Evolutionary conservation across 2,797 vertebrate genomes (phyloP), one percentile per base, ranked within the genome.

Genomic region (Cichlasoma orientale): DNA sequence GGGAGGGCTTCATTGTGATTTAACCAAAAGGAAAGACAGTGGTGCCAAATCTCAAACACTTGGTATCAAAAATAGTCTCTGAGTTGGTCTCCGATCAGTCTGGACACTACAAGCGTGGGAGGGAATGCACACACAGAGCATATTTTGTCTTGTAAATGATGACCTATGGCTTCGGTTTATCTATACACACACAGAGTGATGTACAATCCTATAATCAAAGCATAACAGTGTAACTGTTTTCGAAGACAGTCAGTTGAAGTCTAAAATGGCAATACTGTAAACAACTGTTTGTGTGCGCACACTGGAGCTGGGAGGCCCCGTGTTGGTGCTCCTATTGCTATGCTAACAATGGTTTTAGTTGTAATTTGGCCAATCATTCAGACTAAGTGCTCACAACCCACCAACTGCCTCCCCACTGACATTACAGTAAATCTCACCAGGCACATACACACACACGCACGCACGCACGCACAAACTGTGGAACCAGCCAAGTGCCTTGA

Each of bases 31-130:
- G 87, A 86, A 92, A 92, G 73, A 94, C 90, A 91, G 56, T 90
- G 86, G 93, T 91, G 93, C 93, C 90, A 93, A 94, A 96, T 94
- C 94, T 94, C 93, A 96, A 96, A 95, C 94, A 95, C 94, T 94
- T 95, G 93, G 96, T 98, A 98, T 97, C 96, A 98, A 98, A 98
- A 98, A 98, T 97, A 98, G 96, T 91, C 95, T 97, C 96, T 82
- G 91, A 96, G 96, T 96, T 97, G 96, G 96, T 97, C 96, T 95
- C 95, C 95, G 96, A 96, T 96, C 95, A 96, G 76, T 89, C 63
- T 91, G 89, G 86, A 93, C 88, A 86, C 94, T 82, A 89, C 72
- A 74, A 80, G 71, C 94, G 93, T 95, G 95, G 94, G n/a, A 92
- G 92, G 90, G 94, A 95, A 95, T 93, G 93, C 95, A 97, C 94